Conservation (phyloP, 2,888 invertebrate genomes). For the Sarcophaga caerulescens region DNA sequence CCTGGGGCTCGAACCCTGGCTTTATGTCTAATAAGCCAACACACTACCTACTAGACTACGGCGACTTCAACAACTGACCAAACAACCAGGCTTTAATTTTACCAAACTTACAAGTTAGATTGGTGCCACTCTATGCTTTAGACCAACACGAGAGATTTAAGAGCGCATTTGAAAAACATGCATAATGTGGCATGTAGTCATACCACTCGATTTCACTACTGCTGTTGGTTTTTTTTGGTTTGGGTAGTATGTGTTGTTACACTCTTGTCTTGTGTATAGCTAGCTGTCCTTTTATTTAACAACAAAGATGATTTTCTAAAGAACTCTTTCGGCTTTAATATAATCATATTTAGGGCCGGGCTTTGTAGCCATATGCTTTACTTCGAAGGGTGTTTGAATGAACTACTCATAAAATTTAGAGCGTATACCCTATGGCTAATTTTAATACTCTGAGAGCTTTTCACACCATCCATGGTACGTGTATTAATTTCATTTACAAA, state of each 20-base stretch:
- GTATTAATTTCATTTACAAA: too few species aligned
- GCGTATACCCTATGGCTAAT: too few species aligned
- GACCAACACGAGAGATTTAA: background rate
- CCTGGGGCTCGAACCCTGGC: too few species aligned
- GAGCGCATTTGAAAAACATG: slow-evolving; percentile 3
- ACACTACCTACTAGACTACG: too few species aligned
- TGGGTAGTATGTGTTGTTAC: background rate
- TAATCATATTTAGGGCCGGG: too few species aligned
- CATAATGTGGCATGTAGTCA: slow-evolving; percentile 61
- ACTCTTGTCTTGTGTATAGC: slow-evolving; percentile 2
- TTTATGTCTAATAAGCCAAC: too few species aligned
- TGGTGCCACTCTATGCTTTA: slow-evolving; percentile 61
- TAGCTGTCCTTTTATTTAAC: slow-evolving; percentile 47
- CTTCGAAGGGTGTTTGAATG: too few species aligned
- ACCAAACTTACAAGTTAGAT: slow-evolving; percentile 55
- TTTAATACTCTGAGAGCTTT: too few species aligned
- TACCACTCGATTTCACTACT: slow-evolving; percentile 49
- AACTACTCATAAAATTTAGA: too few species aligned
- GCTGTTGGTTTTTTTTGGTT: background rate
- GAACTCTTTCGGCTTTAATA: slow-evolving; percentile 66
- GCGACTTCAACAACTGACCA: slow-evolving; percentile 32
- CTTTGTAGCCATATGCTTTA: too few species aligned
- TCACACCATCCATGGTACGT: too few species aligned
- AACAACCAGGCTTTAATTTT: too few species aligned
- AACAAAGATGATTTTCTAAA: slow-evolving; percentile 66